These are phyloP conservation scores for Hecatera dysodea DNA, from an alignment of 2,888 invertebrate species.

Conservation along the genomic window DNA sequence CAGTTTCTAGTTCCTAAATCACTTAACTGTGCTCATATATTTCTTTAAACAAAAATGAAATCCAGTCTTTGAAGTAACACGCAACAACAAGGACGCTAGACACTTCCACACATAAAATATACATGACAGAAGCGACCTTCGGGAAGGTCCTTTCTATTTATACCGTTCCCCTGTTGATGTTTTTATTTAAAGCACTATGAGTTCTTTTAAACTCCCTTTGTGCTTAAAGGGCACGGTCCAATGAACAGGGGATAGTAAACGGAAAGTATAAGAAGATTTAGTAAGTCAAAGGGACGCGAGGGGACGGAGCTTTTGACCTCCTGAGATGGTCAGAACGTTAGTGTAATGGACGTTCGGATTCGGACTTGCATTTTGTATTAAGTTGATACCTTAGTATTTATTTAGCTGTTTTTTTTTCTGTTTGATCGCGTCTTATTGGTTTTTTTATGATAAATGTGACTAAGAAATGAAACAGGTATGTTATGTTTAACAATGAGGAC, in stretches of 20 bases:
- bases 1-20: conserved; percentile 33
- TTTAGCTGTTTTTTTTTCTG: not conserved
- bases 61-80: conserved; percentile 1
- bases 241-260: conserved; percentile 67
- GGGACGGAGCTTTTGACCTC: conserved; percentile 47
- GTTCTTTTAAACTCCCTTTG: conserved; percentile 66
- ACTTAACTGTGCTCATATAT: not conserved
- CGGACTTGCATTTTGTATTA: not conserved
- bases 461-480: not conserved
- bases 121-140: conserved; percentile 43
- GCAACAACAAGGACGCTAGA: not conserved
- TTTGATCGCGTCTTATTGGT: not conserved
- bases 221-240: conserved; percentile 65
- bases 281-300: conserved; percentile 70
- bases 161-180: conserved; percentile 29
- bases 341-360: conserved; percentile 14
- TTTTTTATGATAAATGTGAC: not conserved
- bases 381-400: not conserved
- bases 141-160: conserved; percentile 33
- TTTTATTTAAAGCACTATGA: conserved; percentile 54
- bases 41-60: not conserved
- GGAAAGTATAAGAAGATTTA: conserved; percentile 73
- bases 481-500: conserved; percentile 10
- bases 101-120: conserved; percentile 11
- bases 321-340: conserved; percentile 33